These are phyloP conservation scores for Parelbella ahira DNA, from an alignment of 2,888 invertebrate genomes.

Conservation along the genomic window DNA sequence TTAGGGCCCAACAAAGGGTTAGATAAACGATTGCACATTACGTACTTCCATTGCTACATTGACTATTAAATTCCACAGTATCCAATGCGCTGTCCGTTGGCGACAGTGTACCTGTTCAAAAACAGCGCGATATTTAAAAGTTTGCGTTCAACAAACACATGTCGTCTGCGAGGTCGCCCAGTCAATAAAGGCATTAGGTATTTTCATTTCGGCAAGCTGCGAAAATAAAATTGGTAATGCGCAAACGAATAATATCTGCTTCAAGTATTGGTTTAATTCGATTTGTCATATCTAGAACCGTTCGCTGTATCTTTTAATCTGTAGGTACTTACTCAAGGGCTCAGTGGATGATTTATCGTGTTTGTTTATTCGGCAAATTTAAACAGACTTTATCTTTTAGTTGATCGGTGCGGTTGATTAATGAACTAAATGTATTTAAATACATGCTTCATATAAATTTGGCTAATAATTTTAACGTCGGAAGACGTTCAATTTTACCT, in stretches of 20 bases:
- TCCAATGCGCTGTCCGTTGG: neutral
- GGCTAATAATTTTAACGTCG: conserved; percentile 2
- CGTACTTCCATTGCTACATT: no score
- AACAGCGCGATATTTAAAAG: conserved; percentile 42
- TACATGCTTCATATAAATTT: conserved; percentile 10
- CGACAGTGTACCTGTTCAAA: conserved; percentile 5
- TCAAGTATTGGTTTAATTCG: conserved; percentile 2
- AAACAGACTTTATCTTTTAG: neutral
- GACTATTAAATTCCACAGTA: conserved; percentile 44
- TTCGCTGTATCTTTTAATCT: conserved; percentile 7
- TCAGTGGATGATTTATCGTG: conserved; percentile 6
- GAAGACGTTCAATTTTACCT: conserved; percentile 9
- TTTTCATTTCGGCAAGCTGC: conserved; percentile 27
- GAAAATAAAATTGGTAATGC: conserved; percentile 16
- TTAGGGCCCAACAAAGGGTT: conserved; percentile 18
- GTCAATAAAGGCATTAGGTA: conserved; percentile 34
- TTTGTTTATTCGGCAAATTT: conserved; percentile 18
- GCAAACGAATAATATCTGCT: conserved; percentile 3
- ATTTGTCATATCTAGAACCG: conserved; percentile 14
- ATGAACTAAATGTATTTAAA: conserved; percentile 2
- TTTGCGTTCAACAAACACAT: conserved; percentile 55
- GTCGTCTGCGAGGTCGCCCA: conserved; percentile 42
- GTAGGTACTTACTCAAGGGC: conserved; percentile 7
- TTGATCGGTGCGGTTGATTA: conserved; percentile 3
- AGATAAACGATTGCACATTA: conserved; percentile 20